A percentile compares a stretch with the other conserved stretches of the same genome.
These are phyloP conservation scores for Metopolophium dirhodum DNA, from an alignment of 1,140 invertebrate genomes.

Conservation along the genomic window DNA sequence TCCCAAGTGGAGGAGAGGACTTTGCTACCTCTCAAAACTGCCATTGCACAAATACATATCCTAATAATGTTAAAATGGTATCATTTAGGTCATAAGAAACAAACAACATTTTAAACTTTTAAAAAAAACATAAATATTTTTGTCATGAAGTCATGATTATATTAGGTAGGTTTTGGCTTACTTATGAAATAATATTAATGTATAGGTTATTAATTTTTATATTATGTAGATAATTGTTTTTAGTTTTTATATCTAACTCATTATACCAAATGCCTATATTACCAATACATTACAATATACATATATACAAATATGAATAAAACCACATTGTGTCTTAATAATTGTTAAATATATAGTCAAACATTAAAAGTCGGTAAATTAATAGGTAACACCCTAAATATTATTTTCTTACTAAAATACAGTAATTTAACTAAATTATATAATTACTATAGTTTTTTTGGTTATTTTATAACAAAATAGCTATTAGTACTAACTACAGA, in stretches of 20 bases:
- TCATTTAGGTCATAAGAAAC: not conserved
- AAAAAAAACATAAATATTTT: not conserved
- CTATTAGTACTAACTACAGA: not conserved
- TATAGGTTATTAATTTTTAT: no score
- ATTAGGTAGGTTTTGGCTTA: not conserved
- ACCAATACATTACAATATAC: not conserved
- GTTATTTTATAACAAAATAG: not conserved
- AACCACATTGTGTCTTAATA: not conserved
- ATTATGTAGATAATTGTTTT: not conserved
- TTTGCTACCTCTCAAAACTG: not conserved
- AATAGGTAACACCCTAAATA: not conserved
- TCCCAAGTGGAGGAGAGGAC: not conserved
- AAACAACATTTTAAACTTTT: not conserved
- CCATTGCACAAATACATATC: not conserved
- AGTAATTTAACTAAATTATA: not conserved
- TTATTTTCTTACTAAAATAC: not conserved
- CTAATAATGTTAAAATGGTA: not conserved
- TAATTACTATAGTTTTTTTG: not conserved
- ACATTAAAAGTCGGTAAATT: not conserved
- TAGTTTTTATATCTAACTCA: not conserved
- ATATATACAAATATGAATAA: constrained; percentile 4
- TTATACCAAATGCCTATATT: not conserved
- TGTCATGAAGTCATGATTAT: not conserved
- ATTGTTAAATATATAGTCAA: not conserved
- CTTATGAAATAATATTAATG: not conserved